phyloP scores from a whole-genome alignment of 2,113 vertebrate genomes.

The Entelurus aequoreus region DNA sequence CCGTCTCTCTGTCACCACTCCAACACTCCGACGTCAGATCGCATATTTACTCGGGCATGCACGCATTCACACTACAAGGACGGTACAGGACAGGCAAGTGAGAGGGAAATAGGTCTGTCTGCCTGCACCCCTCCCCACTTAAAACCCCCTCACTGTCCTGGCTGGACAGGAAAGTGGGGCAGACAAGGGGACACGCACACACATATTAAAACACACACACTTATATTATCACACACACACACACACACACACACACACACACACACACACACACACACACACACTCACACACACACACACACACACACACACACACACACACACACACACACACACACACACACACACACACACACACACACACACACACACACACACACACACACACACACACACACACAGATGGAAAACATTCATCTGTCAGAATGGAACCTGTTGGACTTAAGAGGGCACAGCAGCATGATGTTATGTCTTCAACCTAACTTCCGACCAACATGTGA shows the following conservation, averaged over 20 bases:
- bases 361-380: too few relatives aligned
- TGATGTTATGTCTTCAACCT: conserved; percentile 60
- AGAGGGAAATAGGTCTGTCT: conserved; percentile 66
- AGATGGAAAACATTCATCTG: conserved; percentile 56
- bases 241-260: conserved; percentile 7
- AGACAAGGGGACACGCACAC: conserved; percentile 38
- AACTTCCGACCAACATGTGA: conserved; percentile 38
- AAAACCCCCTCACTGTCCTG: conserved; percentile 48
- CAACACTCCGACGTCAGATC: conserved; percentile 52
- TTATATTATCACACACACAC: background rate
- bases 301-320: too few relatives aligned
- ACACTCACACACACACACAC: too few relatives aligned
- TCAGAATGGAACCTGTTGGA: conserved; percentile 59
- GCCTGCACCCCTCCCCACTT: conserved; percentile 52
- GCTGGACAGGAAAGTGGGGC: conserved; percentile 64
- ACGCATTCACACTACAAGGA: conserved; percentile 30
- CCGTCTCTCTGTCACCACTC: conserved; percentile 40
- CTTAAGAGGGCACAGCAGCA: conserved; percentile 48
- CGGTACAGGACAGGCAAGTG: conserved; percentile 35
- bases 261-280: too few relatives aligned
- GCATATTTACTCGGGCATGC: conserved; percentile 38
- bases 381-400: too few relatives aligned
- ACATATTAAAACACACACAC: conserved; percentile 20
- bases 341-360: too few relatives aligned
- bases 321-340: too few relatives aligned